Conservation (phyloP, 2,888 invertebrate genomes). For the Patella depressa region DNA sequence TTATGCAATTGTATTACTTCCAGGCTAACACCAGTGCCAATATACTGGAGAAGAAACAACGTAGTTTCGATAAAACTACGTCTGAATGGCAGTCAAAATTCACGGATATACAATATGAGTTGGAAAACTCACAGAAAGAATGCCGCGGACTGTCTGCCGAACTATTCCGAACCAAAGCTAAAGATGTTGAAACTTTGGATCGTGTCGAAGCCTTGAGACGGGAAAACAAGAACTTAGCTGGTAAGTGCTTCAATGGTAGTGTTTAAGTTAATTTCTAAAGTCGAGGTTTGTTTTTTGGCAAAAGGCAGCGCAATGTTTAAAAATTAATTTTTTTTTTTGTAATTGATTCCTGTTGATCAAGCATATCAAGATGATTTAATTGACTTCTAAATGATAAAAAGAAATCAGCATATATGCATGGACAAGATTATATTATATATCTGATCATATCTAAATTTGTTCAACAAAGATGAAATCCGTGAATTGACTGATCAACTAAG, state of each 20-base stretch:
- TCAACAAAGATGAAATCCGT: slow-evolving; percentile 89
- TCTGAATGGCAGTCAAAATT: slow-evolving; percentile 99
- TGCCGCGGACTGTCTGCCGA: slow-evolving; percentile 99
- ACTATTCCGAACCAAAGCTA: slow-evolving; percentile 96
- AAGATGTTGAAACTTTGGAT: slow-evolving; percentile 96
- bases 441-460: too few species aligned
- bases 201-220: slow-evolving; percentile 97
- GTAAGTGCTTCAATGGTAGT: slow-evolving; percentile 18
- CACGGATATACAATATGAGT: slow-evolving; percentile 86
- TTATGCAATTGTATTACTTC: too few species aligned
- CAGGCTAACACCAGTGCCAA: slow-evolving; percentile 75
- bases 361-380: too few species aligned
- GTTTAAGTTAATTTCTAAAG: too few species aligned
- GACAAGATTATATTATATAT: too few species aligned
- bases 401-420: too few species aligned
- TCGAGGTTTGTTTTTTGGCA: too few species aligned
- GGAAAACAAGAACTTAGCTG: slow-evolving; percentile 91
- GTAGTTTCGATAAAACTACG: slow-evolving; percentile 99
- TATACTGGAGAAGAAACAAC: slow-evolving; percentile 97
- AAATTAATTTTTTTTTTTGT: too few species aligned
- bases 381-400: too few species aligned
- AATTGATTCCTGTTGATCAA: too few species aligned
- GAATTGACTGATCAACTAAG: slow-evolving; percentile 74
- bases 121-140: slow-evolving; percentile 98
- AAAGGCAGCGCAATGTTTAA: too few species aligned